These are phyloP conservation scores for Pseudococcus viburni DNA, from an alignment of 2,888 invertebrate genomes.

Conservation along the genomic window DNA sequence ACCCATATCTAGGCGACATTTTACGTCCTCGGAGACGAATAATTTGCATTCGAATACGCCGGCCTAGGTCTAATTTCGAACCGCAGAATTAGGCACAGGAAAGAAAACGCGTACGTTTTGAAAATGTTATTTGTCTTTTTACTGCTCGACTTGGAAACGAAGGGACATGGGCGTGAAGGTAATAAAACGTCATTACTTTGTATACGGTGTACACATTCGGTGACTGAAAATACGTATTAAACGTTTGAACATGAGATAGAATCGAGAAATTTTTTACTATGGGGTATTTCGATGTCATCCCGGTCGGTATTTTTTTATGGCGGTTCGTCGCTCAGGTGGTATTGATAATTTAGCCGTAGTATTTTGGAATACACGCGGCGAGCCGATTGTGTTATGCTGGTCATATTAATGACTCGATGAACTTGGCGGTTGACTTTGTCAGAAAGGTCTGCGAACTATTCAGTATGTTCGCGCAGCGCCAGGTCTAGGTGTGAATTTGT, in stretches of 20 bases:
- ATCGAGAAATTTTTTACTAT: conserved; percentile 6
- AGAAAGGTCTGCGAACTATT: conserved; percentile 39
- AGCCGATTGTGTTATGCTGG: conserved; percentile 19
- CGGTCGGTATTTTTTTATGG: not conserved
- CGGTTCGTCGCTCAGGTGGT: conserved; percentile 19
- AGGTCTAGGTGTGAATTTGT: conserved; percentile 24
- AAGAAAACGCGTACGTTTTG: not conserved
- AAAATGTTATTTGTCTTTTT: conserved; percentile 48
- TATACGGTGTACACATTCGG: not conserved
- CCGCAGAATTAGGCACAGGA: not conserved
- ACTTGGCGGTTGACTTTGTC: conserved; percentile 39
- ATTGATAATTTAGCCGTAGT: conserved; percentile 17
- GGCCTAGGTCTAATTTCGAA: not conserved
- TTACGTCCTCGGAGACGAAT: conserved; percentile 33
- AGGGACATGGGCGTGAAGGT: conserved; percentile 31
- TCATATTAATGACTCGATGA: conserved; percentile 35
- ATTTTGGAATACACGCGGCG: conserved; percentile 14
- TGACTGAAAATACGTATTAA: conserved; percentile 8
- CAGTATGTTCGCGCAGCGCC: not conserved
- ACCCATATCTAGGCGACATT: not conserved
- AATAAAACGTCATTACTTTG: conserved; percentile 45
- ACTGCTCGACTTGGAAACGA: not conserved
- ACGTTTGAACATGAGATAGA: conserved; percentile 24
- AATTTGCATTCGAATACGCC: not conserved
- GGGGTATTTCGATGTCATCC: not conserved